Evolutionary conservation across 2,113 vertebrate species (phyloP), one percentile per base, ranked within the genome.

Genomic region (Setophaga coronata): DNA sequence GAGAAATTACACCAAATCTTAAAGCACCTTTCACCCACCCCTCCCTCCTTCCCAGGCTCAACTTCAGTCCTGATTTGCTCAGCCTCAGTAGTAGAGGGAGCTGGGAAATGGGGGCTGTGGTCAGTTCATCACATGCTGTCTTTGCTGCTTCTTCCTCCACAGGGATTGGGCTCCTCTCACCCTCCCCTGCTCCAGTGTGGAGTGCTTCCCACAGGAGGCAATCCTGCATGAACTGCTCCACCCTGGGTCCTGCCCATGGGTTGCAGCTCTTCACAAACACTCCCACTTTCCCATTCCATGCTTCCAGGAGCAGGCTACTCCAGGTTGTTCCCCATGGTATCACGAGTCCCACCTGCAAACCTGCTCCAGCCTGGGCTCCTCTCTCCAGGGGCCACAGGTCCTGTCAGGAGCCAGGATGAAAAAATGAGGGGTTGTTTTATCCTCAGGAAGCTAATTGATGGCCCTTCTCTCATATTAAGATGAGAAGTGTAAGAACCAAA

Each of bases 81-180:
- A 1, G 6, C 10, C 18, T 18, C 40, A 25, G 38, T 36, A 36
- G 17, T 3, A 29, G 24, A 40, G 14, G 12, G 5, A 6, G 4
- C 16, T 50, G 18, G n/a, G 20, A 36, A 66, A 53, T 9, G 12
- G 33, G 17, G 17, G 1, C 19, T 47, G 14, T 23, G 26, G 18
- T 20, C 36, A 18, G 17, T 13, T 48, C 15, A 28, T 19, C 25
- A 28, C 21, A 10, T 0, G 0, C 8, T 24, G 8, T 17, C 25
- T 47, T 24, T 47, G n/a, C 23, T 14, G 10, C 29, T 45, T 33
- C 20, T 60, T 79, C 29, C 20, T 40, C 21, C 14, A 6, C 53
- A 40, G 10, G 45, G 12, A 4, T 4, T 19, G 14, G 38, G 15
- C 43, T 26, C 20, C 17, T 45, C 45, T 16, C 14, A 14, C 3